A percentile compares a stretch with the other conserved stretches of the same genome.
These are phyloP conservation scores for Micoletzkya japonica DNA, from an alignment of 2,888 invertebrate genomes.

Conservation along the genomic window DNA sequence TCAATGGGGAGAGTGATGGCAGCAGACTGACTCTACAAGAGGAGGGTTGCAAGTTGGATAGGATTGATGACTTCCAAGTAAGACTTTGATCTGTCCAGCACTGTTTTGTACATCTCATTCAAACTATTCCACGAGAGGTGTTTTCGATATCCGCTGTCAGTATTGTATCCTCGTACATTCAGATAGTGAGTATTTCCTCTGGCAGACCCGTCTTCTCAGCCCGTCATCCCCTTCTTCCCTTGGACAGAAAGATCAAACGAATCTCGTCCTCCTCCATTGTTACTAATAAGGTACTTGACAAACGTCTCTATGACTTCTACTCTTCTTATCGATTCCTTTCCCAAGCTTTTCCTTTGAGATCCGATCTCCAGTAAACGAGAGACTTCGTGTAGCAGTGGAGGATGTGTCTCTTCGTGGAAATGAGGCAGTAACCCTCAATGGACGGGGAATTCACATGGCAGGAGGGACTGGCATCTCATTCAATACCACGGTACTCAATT, in stretches of 20 bases:
- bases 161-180: slow-evolving; percentile 22
- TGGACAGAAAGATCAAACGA: slow-evolving; percentile 56
- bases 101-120: too few species aligned
- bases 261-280: slow-evolving; percentile 48
- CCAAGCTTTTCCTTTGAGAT: slow-evolving; percentile 40
- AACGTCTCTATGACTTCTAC: background rate
- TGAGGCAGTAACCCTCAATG: slow-evolving; percentile 57
- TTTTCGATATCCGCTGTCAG: too few species aligned
- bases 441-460: slow-evolving; percentile 41
- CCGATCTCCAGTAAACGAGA: slow-evolving; percentile 57
- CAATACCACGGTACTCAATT: slow-evolving; percentile 57
- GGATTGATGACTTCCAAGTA: slow-evolving; percentile 53
- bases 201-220: slow-evolving; percentile 58
- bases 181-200: slow-evolving; percentile 40
- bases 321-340: background rate
- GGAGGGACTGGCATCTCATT: slow-evolving; percentile 48
- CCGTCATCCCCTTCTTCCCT: slow-evolving; percentile 55
- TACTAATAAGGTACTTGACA: slow-evolving; percentile 51
- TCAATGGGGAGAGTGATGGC: slow-evolving; percentile 46
- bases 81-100: background rate
- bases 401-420: slow-evolving; percentile 57
- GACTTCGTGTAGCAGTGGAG: slow-evolving; percentile 48
- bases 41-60: slow-evolving; percentile 53
- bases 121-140: too few species aligned
- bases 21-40: slow-evolving; percentile 51